These are phyloP conservation scores for Aphelenchoides fujianensis DNA, from an alignment of 1,140 invertebrate genomes.

Conservation along the genomic window DNA sequence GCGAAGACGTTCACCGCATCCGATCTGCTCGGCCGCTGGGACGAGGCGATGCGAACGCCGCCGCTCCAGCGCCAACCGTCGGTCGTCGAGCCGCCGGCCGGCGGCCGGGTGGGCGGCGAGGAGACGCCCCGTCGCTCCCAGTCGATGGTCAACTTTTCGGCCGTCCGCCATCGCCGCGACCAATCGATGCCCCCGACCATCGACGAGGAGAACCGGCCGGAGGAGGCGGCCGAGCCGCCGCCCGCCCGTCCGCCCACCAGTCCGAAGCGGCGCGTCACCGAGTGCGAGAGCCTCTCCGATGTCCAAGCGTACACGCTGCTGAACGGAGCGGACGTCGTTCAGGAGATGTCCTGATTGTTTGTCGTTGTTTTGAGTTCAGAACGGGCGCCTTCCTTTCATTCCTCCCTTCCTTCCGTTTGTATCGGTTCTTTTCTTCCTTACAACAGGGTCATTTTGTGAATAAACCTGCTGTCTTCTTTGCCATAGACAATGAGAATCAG, in stretches of 20 bases:
- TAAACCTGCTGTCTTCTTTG: neutral
- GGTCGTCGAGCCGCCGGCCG: neutral
- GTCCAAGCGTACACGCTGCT: conserved; percentile 42
- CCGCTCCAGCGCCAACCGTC: conserved; percentile 10
- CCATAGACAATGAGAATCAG: no score
- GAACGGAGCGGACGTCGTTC: conserved; percentile 25
- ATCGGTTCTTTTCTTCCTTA: neutral
- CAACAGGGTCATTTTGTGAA: neutral
- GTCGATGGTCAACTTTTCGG: conserved; percentile 37
- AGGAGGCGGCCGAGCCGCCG: conserved; percentile 12
- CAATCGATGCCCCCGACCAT: conserved; percentile 29
- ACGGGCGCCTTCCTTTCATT: neutral
- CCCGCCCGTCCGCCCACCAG: conserved; percentile 13
- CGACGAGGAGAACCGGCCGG: conserved; percentile 14
- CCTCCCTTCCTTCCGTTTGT: neutral
- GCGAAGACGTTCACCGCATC: conserved; percentile 34
- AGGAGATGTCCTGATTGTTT: conserved; percentile 33
- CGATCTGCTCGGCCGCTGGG: conserved; percentile 21
- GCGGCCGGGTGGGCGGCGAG: conserved; percentile 6
- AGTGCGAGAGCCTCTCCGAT: conserved; percentile 30
- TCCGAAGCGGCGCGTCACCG: conserved; percentile 35
- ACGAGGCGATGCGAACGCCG: conserved; percentile 17
- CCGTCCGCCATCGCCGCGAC: conserved; percentile 8
- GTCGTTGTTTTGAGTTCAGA: no score
- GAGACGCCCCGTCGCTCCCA: conserved; percentile 36